phyloP scores from a whole-genome alignment of 2,797 vertebrate species.

The Syndactyla subalaris region DNA sequence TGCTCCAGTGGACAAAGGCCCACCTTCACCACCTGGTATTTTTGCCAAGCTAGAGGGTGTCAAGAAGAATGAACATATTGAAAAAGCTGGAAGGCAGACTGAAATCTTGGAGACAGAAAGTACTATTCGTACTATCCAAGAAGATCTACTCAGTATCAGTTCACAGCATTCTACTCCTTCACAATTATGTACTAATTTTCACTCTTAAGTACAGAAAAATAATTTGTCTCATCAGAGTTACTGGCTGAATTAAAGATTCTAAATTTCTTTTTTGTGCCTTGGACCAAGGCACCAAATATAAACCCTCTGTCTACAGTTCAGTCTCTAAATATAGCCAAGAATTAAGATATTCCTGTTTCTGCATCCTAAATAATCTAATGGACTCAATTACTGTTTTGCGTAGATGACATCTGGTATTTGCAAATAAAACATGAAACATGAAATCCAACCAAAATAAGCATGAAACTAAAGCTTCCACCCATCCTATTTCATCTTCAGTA shows the following conservation, averaged over 20 bases:
- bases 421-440: slow-evolving; percentile 18
- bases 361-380: slow-evolving; percentile 40
- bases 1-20: not conserved
- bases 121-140: not conserved
- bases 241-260: slow-evolving; percentile 10
- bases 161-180: not conserved
- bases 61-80: not conserved
- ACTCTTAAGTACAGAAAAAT: not conserved
- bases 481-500: not conserved
- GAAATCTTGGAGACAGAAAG: not conserved
- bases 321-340: slow-evolving; percentile 40
- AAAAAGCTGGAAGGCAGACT: not conserved
- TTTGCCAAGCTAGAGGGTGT: not conserved
- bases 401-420: slow-evolving; percentile 45
- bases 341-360: slow-evolving; percentile 41
- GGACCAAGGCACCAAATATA: slow-evolving; percentile 18
- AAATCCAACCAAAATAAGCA: slow-evolving; percentile 35
- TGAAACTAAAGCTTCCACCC: not conserved
- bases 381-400: slow-evolving; percentile 40
- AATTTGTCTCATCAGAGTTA: not conserved
- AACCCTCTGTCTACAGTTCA: not conserved
- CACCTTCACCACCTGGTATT: not conserved
- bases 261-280: not conserved
- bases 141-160: not conserved
- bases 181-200: not conserved